These are phyloP conservation scores for Silurus asotus DNA, from an alignment of 2,113 vertebrate genomes.

Conservation along the genomic window DNA sequence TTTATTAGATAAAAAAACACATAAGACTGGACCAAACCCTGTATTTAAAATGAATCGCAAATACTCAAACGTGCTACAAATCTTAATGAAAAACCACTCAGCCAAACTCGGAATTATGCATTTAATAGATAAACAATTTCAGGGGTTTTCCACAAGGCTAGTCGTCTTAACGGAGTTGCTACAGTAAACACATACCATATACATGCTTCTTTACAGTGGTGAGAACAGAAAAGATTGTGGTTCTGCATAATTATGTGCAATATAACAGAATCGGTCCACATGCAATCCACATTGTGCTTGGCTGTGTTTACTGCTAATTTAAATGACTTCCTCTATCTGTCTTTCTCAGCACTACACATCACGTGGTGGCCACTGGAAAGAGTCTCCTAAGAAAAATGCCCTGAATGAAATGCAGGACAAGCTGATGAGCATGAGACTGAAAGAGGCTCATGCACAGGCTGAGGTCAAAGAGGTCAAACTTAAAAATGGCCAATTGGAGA, in stretches of 20 bases:
- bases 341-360: slow-evolving; percentile 78
- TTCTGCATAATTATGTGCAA: slow-evolving; percentile 6
- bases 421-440: slow-evolving; percentile 82
- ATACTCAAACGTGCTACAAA: not conserved
- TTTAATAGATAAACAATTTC: not conserved
- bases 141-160: not conserved
- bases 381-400: slow-evolving; percentile 86
- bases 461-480: slow-evolving; percentile 85
- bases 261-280: not conserved
- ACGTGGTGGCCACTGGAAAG: slow-evolving; percentile 86
- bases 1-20: too few species aligned
- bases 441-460: slow-evolving; percentile 87
- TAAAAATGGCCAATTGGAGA: slow-evolving; percentile 84
- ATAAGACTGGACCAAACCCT: not conserved
- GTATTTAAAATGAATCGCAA: not conserved
- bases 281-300: not conserved
- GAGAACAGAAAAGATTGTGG: not conserved
- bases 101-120: not conserved
- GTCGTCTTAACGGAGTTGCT: not conserved
- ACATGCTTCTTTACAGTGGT: not conserved
- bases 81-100: not conserved
- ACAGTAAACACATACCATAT: not conserved
- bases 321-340: slow-evolving; percentile 10
- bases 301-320: not conserved
- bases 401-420: slow-evolving; percentile 88